Base-by-base conservation (phyloP, 1,140 invertebrate species). In the Thaumatotibia leucotreta region DNA sequence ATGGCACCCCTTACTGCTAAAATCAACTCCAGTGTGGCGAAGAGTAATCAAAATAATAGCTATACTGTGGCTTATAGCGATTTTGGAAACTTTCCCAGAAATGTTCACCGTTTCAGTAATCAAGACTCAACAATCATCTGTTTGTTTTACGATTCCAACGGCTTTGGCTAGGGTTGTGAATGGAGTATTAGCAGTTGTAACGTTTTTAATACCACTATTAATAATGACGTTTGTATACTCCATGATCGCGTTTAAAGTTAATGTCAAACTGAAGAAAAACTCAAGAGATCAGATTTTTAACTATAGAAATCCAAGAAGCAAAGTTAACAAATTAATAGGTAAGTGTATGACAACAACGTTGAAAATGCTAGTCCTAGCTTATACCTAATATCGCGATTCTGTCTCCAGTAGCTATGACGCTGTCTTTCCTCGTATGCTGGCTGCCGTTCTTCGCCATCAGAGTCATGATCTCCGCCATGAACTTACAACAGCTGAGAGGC, bases 251-350 rank as follows among this genome's bases (percentile, higher is more conserved):
- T 68, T 85, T 10, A 86, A 84, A 77, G 77, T 88, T 20, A 86
- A 80, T 39, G 61, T 64, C 4, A 73, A 63, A n/a, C 77, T 77
- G 50, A 82, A 77, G 29, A 73, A 68, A 2, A 75, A 77, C 39
- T 66, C 70, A 4, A 71, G 69, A 0, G 74, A 70, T 17, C 76
- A 76, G 5, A 73, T 82, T 24, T 86, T 84, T 20, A 88, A 87
- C 49, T 77, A 83, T 54, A 77, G 77, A 1, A 72, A 82, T 22
- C 83, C 84, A 23, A 84, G 78, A 10, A 75, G 74, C 3, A 87
- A 81, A 79, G 77, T 89, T 3, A 84, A 88, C 63, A 88, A 88
- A 52, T 74, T 89, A 20, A 77, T 86, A 69, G 74, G 87, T 89
- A 81, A 84, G 82, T 85, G 1, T 31, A n/a, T n/a, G n/a, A n/a